Evolutionary conservation across 2,888 invertebrate species (phyloP), one percentile per base, ranked within the genome.

Genomic region (Papilio demoleus): DNA sequence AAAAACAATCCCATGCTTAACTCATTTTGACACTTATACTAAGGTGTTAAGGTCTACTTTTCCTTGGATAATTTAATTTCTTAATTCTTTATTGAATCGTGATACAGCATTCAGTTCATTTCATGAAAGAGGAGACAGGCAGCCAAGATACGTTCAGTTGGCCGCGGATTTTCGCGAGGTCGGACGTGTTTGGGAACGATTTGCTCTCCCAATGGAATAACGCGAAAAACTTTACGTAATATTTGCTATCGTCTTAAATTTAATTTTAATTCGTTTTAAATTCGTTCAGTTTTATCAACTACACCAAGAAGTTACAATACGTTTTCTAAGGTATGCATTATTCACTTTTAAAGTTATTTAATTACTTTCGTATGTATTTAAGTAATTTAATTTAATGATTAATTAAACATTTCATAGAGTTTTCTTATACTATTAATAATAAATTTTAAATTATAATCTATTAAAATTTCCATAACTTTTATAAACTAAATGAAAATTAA

Each of bases 101-200:
- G 73, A 24, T 68, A 71, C 71, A 75, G 78, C 82, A 88, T 90
- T 89, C 88, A 90, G 90, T 91, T 91, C 88, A 89, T 89, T 92
- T 90, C 90, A 84, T 88, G 90, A 89, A 90, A 91, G 88, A 80
- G 80, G 85, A 88, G 90, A 87, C 87, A 85, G 82, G 80, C 81
- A 80, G 73, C 77, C 78, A 76, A 79, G 81, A 79, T 84, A 82
- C 80, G 81, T 75, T 88, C 88, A 92, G 92, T 92, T 87, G 87
- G 84, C 90, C 91, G 92, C 91, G 92, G 88, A 83, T 81, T 82
- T 85, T 87, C 88, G 89, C 91, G 92, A 79, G 87, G 78, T 76
- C 70, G 71, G 80, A 75, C 83, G 85, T 80, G 66, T 74, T 56
- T 68, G 71, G 79, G 80, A 78, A 66, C 70, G 58, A 72, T 67